These are phyloP conservation scores for Oceanodroma leucorhoa DNA, from an alignment of 2,797 vertebrate genomes.

Conservation along the genomic window DNA sequence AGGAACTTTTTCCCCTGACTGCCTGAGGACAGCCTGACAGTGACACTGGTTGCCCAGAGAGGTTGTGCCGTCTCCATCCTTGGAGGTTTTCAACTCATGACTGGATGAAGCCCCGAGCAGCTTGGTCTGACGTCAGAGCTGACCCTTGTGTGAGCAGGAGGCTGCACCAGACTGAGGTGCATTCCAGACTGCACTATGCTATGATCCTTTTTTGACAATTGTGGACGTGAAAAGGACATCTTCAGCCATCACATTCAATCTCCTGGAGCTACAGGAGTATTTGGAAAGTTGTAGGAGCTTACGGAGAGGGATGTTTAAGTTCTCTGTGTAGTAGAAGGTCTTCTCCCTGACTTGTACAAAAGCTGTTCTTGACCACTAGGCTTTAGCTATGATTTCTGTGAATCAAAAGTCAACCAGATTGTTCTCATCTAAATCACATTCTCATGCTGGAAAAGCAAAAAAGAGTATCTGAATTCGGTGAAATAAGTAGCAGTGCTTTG, in stretches of 20 bases:
- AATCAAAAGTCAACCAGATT: background rate
- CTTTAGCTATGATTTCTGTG: background rate
- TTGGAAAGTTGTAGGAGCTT: background rate
- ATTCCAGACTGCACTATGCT: background rate
- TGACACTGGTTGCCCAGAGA: background rate
- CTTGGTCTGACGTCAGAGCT: background rate
- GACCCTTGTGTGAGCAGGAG: background rate
- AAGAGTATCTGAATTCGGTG: background rate
- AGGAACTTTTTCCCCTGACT: background rate
- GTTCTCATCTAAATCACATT: background rate
- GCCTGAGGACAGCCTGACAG: background rate
- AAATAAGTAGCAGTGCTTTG: background rate
- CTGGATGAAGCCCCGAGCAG: background rate
- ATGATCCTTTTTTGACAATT: background rate
- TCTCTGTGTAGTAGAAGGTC: background rate
- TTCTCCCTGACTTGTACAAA: background rate
- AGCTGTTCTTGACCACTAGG: background rate
- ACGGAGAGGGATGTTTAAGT: background rate
- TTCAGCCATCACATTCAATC: background rate
- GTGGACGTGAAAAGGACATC: background rate
- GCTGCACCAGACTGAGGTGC: background rate
- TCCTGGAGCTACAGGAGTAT: background rate
- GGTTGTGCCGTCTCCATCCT: background rate
- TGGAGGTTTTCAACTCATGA: fast-evolving
- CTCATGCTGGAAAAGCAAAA: background rate